Conservation (phyloP, 2,797 vertebrate species). For the Selene dorsalis region DNA sequence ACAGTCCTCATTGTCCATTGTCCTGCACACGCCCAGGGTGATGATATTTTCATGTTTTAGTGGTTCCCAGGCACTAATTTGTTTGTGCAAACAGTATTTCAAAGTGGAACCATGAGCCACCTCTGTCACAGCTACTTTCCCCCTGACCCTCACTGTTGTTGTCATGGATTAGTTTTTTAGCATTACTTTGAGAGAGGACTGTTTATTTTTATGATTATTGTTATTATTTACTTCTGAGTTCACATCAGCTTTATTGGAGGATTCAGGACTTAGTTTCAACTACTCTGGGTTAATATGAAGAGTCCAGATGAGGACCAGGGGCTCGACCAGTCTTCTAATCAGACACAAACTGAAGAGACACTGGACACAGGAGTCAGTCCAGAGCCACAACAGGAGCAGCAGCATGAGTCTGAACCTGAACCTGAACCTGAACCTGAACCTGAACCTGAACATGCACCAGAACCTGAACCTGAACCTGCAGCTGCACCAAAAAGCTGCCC, state of each 20-base stretch:
- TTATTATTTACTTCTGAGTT: background rate
- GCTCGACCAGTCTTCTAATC: background rate
- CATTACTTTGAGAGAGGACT: background rate
- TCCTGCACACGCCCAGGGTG: rapidly evolving
- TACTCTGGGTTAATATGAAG: conserved; percentile 30
- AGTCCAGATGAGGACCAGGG: background rate
- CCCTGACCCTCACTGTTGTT: background rate
- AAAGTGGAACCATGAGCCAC: background rate
- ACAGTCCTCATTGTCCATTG: background rate
- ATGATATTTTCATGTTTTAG: conserved; percentile 61
- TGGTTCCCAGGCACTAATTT: conserved; percentile 19
- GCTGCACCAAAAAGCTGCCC: background rate
- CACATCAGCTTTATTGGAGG: background rate
- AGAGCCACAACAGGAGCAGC: conserved; percentile 1
- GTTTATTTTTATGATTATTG: background rate
- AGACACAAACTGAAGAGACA: background rate
- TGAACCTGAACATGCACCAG: too few relatives aligned
- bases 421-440: background rate
- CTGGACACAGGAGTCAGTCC: rapidly evolving
- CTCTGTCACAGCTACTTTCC: background rate
- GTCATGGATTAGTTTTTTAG: background rate
- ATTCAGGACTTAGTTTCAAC: background rate
- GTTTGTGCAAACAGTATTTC: conserved; percentile 14
- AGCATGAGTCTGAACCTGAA: background rate
- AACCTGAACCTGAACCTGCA: background rate